Evolutionary conservation across 2,113 vertebrate genomes (phyloP).

Genomic region (Sapajus apella): DNA sequence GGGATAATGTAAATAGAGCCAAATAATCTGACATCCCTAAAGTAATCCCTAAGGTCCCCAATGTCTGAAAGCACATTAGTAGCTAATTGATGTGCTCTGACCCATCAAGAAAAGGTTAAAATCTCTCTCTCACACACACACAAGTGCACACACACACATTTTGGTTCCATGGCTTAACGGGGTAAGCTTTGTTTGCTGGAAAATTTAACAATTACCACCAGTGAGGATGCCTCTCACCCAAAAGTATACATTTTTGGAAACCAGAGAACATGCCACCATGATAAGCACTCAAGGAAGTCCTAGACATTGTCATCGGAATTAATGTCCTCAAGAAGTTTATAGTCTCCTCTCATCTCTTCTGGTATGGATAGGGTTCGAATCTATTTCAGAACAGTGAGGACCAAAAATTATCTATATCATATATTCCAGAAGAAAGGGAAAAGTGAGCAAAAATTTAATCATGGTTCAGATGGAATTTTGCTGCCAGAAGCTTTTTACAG

Average conservation of each 20-base stretch:
- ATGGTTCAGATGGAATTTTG: background rate
- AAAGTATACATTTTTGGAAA: conserved; percentile 2
- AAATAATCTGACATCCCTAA: background rate
- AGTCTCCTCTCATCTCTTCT: background rate
- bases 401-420: background rate
- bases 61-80: background rate
- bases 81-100: background rate
- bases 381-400: background rate
- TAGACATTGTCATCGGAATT: background rate
- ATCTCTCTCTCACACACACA: background rate
- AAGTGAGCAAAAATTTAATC: background rate
- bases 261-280: background rate
- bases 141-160: background rate
- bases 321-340: background rate
- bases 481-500: conserved; percentile 27
- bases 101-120: conserved; percentile 3
- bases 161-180: background rate
- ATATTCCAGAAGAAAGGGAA: background rate
- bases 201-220: background rate
- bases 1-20: background rate
- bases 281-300: background rate
- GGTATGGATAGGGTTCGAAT: background rate
- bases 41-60: background rate
- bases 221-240: background rate
- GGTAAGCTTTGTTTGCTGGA: background rate